Conservation (phyloP, 2,888 invertebrate genomes). For the Dexiosoma caninum region DNA sequence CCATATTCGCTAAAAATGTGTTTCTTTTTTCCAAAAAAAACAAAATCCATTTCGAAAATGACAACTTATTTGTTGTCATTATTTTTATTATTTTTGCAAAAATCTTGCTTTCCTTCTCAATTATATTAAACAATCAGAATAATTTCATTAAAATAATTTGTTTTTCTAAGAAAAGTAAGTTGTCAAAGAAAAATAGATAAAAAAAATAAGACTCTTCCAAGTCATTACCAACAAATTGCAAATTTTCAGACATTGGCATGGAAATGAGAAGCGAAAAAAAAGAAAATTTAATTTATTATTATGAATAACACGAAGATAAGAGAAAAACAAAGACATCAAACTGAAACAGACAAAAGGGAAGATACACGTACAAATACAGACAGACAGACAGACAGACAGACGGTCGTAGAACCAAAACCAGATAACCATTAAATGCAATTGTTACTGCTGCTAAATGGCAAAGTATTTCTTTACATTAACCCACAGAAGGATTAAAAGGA, state of each 20-base stretch:
- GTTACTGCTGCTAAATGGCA: background rate
- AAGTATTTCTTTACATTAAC: conserved; percentile 8
- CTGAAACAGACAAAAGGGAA: background rate
- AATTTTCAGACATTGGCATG: conserved; percentile 37
- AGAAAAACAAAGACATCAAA: conserved; percentile 24
- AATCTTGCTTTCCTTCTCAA: conserved; percentile 24
- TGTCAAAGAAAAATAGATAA: background rate
- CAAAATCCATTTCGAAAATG: conserved; percentile 13
- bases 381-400: conserved; percentile 1
- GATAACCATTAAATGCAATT: conserved; percentile 52
- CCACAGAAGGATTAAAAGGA: background rate
- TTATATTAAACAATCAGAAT: conserved; percentile 43
- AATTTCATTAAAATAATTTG: conserved; percentile 41
- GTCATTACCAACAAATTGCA: conserved; percentile 53
- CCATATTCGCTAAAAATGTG: no score
- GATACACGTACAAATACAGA: conserved; percentile 1
- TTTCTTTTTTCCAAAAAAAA: no score
- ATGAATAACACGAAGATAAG: conserved; percentile 63
- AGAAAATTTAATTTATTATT: conserved; percentile 73
- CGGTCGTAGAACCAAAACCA: conserved; percentile 24
- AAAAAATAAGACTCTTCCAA: conserved; percentile 38
- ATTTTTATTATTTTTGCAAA: background rate
- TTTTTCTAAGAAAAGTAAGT: conserved; percentile 9
- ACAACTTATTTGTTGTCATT: background rate
- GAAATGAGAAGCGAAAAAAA: conserved; percentile 66